These are phyloP conservation scores for Invenusta paracnida DNA, from an alignment of 2,888 invertebrate genomes.

Conservation along the genomic window DNA sequence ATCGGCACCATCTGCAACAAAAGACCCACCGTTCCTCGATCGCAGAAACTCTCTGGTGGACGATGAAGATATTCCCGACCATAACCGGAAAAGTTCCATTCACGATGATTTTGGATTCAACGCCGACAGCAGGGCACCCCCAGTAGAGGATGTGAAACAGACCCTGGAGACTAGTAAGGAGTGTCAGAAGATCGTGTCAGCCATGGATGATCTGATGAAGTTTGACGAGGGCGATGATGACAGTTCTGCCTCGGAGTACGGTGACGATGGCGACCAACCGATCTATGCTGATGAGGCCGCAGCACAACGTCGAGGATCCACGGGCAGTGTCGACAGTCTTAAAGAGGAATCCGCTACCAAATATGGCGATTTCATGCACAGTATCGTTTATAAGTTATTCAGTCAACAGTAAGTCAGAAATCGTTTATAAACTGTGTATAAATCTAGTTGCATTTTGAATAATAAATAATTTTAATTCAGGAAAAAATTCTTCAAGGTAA, in stretches of 20 bases:
- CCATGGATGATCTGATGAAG: constrained; percentile 39
- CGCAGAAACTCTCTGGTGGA: constrained; percentile 25
- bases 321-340: constrained; percentile 36
- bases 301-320: constrained; percentile 18
- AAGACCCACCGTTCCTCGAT: constrained; percentile 28
- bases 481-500: no score
- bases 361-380: constrained; percentile 30
- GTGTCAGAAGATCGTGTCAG: constrained; percentile 37
- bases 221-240: constrained; percentile 42
- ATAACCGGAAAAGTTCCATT: constrained; percentile 4
- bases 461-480: no score
- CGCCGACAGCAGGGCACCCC: not conserved
- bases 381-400: not conserved
- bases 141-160: not conserved
- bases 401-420: constrained; percentile 19
- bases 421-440: no score
- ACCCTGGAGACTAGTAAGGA: constrained; percentile 6
- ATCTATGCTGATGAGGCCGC: constrained; percentile 37
- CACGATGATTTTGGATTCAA: constrained; percentile 18
- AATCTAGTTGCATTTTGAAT: no score
- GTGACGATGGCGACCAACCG: constrained; percentile 42
- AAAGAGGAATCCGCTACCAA: constrained; percentile 35
- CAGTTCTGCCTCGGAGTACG: constrained; percentile 43
- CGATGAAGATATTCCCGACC: not conserved
- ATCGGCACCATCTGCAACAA: not conserved